Evolutionary conservation across 2,888 invertebrate species (phyloP), one percentile per base, ranked within the genome.

Genomic region (Nomada flava): DNA sequence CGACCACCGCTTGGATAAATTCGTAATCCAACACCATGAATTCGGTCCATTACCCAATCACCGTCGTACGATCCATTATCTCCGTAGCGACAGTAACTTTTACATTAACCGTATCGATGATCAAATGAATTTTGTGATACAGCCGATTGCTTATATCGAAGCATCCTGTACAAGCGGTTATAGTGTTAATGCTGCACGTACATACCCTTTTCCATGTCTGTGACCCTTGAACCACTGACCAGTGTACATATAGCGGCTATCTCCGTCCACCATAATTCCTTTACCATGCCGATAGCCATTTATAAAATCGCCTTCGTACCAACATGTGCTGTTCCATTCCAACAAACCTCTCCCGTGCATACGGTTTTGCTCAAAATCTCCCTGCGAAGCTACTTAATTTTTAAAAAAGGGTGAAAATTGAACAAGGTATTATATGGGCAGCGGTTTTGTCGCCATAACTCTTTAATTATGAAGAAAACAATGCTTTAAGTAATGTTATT

Each of bases 221-320:
- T 89, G 88, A 1, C 94, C 94, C 74, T 85, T 88, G 47, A 89
- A 87, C 95, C 95, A 95, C 29, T 92, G 81, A 1, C 95, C 95
- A 29, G 89, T 91, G 76, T 94, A 95, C 26, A 94, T 82, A 36
- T 82, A 82, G 64, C 76, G 69, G 55, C 86, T 86, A 63, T 86
- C 86, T 70, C 64, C 84, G 59, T 90, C 79, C 23, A 90, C 79
- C 67, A 90, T 74, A 1, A 89, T 88, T 2, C 95, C 95, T 68
- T 88, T 86, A 10, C 94, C 94, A 82, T 95, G 94, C 0, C 95
- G 95, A 73, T 95, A 89, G 76, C 96, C 95, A 0, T 94, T 94
- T 20, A 89, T 87, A 88, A 96, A 95, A n/a, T 95, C 94, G 0
- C 96, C 96, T 84, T 95, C 94, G 83, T 96, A 96, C 94, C 94